A percentile compares a stretch with the other conserved stretches of the same genome.
These are phyloP conservation scores for Pterocles gutturalis DNA, from an alignment of 2,113 vertebrate genomes.

Conservation along the genomic window DNA sequence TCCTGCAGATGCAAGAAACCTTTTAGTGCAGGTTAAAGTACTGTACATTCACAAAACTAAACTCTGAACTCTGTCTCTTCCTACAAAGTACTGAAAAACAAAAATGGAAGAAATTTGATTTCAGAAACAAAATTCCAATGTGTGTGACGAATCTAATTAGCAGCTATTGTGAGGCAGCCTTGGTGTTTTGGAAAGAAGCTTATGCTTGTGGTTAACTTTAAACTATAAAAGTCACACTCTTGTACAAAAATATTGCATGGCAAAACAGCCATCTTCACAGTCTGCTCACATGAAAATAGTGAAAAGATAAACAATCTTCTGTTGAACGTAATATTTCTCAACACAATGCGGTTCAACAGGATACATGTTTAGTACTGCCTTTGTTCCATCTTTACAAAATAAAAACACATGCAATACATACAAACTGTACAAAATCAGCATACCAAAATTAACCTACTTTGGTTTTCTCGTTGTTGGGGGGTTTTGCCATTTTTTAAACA, in stretches of 20 bases:
- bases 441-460: constrained; percentile 71
- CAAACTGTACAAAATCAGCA: constrained; percentile 75
- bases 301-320: constrained; percentile 53
- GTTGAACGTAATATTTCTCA: constrained; percentile 47
- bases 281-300: constrained; percentile 53
- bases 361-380: constrained; percentile 9
- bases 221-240: constrained; percentile 14
- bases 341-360: constrained; percentile 61
- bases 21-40: background rate
- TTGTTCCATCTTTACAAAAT: constrained; percentile 61
- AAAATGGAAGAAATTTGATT: background rate
- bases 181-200: constrained; percentile 18
- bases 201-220: background rate
- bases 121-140: background rate
- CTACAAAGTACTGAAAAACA: constrained; percentile 18
- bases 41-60: constrained; percentile 59
- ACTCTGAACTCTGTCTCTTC: constrained; percentile 5
- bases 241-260: constrained; percentile 53
- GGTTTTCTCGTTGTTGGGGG: constrained; percentile 42
- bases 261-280: constrained; percentile 67
- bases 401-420: constrained; percentile 43
- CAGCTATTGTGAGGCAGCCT: constrained; percentile 44
- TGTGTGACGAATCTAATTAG: background rate
- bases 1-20: background rate
- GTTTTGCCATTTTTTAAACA: constrained; percentile 45